Evolutionary conservation across 2,888 invertebrate species (phyloP), one percentile per base, ranked within the genome.

Genomic region (Lasioglossum vierecki): DNA sequence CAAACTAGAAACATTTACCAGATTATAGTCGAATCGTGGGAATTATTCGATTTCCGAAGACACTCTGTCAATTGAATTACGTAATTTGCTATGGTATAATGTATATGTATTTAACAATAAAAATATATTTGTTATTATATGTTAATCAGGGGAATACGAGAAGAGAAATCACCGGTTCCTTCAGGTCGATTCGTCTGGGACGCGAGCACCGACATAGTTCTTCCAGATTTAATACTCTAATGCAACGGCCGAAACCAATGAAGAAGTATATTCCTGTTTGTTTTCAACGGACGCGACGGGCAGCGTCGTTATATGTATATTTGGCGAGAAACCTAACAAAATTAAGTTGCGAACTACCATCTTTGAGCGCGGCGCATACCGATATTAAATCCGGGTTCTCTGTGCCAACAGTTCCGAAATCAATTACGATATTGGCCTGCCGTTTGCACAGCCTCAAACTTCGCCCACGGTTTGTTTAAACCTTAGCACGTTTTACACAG

Each of bases 401-500:
- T 91, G 86, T 88, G 91, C 91, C 91, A 91, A 92, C 91, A 92
- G 89, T 89, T 90, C 89, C 85, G 90, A 89, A 91, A 92, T 92
- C 92, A 93, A 93, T 93, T 93, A 93, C 92, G 93, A 92, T 93
- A 93, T 93, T 93, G 92, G 92, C 89, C 91, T 88, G 91, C 90
- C 91, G 91, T 93, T 93, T 92, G 88, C 91, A 89, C 89, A 92
- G 91, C 79, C 86, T 82, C 83, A 84, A 88, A 88, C 89, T 90
- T 87, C 80, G 68, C 84, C 76, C 78, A 63, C 46, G 73, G 76
- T 80, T 85, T 75, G 73, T 72, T 41, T 46, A 76, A 79, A 83
- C 73, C 77, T 82, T 13, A 13, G 8, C 46, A 39, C 30, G 68
- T 77, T 82, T 82, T 77, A 83, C 73, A 49, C 49, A n/a, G 44